These are phyloP conservation scores for Dascyllus trimaculatus DNA, from an alignment of 2,113 vertebrate species.

Conservation along the genomic window DNA sequence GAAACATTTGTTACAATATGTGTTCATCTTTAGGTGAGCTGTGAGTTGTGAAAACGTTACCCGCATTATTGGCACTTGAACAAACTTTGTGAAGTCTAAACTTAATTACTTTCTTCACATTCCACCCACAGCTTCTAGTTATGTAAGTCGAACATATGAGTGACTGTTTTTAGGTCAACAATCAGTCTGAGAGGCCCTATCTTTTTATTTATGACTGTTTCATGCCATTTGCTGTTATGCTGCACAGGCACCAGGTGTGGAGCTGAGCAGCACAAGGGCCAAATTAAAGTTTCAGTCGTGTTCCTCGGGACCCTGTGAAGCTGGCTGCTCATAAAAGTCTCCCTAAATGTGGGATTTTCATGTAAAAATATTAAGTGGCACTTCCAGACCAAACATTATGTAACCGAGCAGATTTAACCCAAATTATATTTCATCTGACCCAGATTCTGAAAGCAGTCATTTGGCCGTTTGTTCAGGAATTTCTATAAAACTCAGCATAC, in stretches of 20 bases:
- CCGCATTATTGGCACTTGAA: too few species aligned
- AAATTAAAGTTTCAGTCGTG: slow-evolving; percentile 14
- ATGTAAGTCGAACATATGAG: background rate
- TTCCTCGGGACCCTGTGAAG: background rate
- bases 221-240: background rate
- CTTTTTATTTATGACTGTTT: slow-evolving; percentile 17
- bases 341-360: slow-evolving; percentile 6
- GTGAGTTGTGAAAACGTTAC: too few species aligned
- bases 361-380: slow-evolving; percentile 14
- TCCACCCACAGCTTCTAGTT: background rate
- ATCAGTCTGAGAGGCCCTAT: background rate
- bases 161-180: slow-evolving; percentile 5
- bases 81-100: too few species aligned
- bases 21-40: too few species aligned
- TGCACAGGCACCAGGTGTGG: slow-evolving; percentile 21
- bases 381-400: background rate
- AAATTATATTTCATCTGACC: slow-evolving; percentile 24
- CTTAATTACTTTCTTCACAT: too few species aligned
- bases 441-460: slow-evolving; percentile 13
- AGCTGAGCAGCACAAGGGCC: background rate
- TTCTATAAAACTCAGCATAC: slow-evolving; percentile 29
- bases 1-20: too few species aligned
- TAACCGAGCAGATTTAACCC: background rate
- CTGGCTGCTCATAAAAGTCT: slow-evolving; percentile 24
- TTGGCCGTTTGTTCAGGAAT: slow-evolving; percentile 44